Evolutionary conservation across 2,888 invertebrate genomes (phyloP), one percentile per base, ranked within the genome.

Genomic region (Drosophila neutralis): DNA sequence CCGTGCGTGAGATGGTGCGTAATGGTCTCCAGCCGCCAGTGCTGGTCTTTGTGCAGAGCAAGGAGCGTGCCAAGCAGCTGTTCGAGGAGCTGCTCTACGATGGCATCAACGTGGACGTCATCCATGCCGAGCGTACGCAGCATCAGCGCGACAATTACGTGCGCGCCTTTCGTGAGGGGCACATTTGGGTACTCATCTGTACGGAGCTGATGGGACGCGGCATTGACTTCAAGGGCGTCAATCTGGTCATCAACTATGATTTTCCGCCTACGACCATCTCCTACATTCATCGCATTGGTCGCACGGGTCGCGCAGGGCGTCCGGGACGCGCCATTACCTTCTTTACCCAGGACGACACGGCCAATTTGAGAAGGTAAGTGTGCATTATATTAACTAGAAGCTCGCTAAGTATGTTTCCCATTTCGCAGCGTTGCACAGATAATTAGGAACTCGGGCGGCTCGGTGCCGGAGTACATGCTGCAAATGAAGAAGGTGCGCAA

Each of bases 161-260:
- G 15, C 95, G 96, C 78, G 95, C 96, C 76, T 99, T 99, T 93
- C 96, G 98, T 52, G 95, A 96, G 91, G 98, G 99, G 0, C 96
- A 96, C 92, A 97, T 98, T 82, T 99, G 98, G 98, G 96, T 99
- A 62, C 94, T 99, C 63, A 97, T 99, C 82, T 99, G 98, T 93
- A 99, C 99, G 1, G 99, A 99, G 93, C 94, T 99, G 78, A 97
- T 99, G 97, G 97, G 98, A 0, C 95, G 99, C 79, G 99, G 99
- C 78, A 97, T 99, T 76, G 99, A 99, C 94, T 98, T 99, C 93
- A 97, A 97, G 89, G 98, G 98, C 1, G 98, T 99, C 54, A 98
- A 98, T 94, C 94, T 99, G 35, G 98, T 99, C 36, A 94, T 99
- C 78, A 99, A 99, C 94, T 99, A 98, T 92, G 99, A 99, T 94